Evolutionary conservation across 2,888 invertebrate genomes (phyloP).

Genomic region (Microplitis manilae): DNA sequence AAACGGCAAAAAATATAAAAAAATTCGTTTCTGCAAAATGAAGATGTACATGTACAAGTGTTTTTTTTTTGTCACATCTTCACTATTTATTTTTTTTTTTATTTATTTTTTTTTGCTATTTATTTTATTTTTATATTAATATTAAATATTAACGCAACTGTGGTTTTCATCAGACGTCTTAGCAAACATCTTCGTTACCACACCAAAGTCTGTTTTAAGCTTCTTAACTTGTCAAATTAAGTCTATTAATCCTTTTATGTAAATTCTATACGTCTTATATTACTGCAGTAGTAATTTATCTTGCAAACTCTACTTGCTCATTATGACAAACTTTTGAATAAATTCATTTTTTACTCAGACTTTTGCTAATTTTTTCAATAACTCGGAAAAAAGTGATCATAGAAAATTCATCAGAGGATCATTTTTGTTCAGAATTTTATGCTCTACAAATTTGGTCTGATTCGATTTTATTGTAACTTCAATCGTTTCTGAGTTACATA

Average conservation of each 20-base stretch:
- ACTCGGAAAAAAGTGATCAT: too few relatives aligned
- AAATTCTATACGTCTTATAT: neutral
- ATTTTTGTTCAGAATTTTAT: too few relatives aligned
- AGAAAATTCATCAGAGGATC: too few relatives aligned
- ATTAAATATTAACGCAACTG: neutral
- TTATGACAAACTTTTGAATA: too few relatives aligned
- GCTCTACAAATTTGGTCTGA: too few relatives aligned
- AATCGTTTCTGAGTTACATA: too few relatives aligned
- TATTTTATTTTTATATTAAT: conserved; percentile 10
- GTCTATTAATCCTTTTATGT: neutral
- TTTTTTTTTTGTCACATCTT: conserved; percentile 12
- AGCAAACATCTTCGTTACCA: conserved; percentile 24
- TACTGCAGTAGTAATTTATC: too few relatives aligned
- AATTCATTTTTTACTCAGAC: too few relatives aligned
- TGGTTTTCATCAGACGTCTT: conserved; percentile 11
- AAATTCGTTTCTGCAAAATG: neutral
- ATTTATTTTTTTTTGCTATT: conserved; percentile 1
- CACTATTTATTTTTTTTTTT: conserved; percentile 6
- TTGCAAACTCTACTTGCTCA: too few relatives aligned
- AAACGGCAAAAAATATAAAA: neutral
- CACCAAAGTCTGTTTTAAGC: conserved; percentile 11
- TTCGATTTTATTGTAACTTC: too few relatives aligned
- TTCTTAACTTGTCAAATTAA: neutral
- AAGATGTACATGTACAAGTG: conserved; percentile 1
- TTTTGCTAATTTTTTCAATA: too few relatives aligned